phyloP scores from a whole-genome alignment of 2,113 vertebrate genomes.

The Craseonycteris thonglongyai region DNA sequence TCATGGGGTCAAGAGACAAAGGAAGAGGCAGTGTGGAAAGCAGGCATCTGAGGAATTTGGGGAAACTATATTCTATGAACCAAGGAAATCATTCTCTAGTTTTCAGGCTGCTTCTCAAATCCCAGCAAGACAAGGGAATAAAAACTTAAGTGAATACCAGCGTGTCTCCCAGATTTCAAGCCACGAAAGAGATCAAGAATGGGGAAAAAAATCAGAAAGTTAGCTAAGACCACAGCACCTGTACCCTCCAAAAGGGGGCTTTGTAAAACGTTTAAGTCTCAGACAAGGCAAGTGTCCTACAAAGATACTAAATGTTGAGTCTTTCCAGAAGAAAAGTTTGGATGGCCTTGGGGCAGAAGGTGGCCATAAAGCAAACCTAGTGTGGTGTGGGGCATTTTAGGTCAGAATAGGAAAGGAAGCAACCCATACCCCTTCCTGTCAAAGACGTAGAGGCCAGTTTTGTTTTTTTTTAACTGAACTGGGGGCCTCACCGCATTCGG shows the following conservation, averaged over 20 bases:
- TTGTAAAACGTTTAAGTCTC: neutral
- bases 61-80: too few relatives aligned
- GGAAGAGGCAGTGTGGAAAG: neutral
- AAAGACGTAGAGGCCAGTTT: neutral
- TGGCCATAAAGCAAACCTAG: neutral
- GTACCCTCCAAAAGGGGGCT: too few relatives aligned
- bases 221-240: neutral
- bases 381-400: neutral
- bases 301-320: neutral
- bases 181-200: neutral
- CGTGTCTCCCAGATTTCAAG: neutral
- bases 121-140: too few relatives aligned
- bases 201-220: too few relatives aligned
- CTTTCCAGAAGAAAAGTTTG: neutral
- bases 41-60: neutral
- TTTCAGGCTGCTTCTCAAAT: neutral
- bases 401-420: too few relatives aligned
- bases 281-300: neutral
- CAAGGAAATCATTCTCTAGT: neutral
- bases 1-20: neutral
- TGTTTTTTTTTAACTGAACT: too few relatives aligned
- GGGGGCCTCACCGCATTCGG: too few relatives aligned
- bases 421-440: too few relatives aligned
- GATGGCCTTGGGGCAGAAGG: neutral
- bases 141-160: neutral